Conservation (phyloP, 2,888 invertebrate species). For the Sycophila texana region DNA sequence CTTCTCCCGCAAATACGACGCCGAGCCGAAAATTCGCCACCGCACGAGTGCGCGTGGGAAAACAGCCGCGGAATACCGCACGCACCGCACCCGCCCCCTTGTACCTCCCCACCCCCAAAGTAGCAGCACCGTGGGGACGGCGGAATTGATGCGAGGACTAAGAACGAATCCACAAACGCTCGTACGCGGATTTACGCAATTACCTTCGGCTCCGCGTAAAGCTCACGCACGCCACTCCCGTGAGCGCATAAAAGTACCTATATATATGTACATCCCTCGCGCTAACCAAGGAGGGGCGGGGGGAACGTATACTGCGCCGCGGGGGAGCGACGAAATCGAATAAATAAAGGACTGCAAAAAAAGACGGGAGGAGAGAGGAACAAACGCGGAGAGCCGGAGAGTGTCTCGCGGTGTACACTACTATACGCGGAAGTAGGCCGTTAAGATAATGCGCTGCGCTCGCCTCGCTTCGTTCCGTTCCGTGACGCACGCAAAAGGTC, state of each 20-base stretch:
- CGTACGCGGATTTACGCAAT: conserved; percentile 11
- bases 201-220: background rate
- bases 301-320: background rate
- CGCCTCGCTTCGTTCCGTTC: conserved; percentile 19
- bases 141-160: background rate
- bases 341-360: conserved; percentile 8
- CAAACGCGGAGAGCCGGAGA: background rate
- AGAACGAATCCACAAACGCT: background rate
- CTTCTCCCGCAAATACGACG: background rate
- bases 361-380: conserved; percentile 3
- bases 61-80: background rate
- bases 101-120: too few relatives aligned
- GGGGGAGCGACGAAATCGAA: conserved; percentile 15
- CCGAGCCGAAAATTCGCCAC: background rate
- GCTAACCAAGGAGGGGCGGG: background rate
- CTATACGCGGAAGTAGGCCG: conserved; percentile 17
- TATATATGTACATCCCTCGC: background rate
- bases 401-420: conserved; percentile 1
- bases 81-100: background rate
- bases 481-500: conserved; percentile 27
- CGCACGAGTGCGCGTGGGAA: background rate
- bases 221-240: background rate
- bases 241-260: conserved; percentile 4
- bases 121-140: background rate
- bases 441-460: conserved; percentile 32